Base-by-base conservation (phyloP, 2,888 invertebrate species). In the Cryptus armator region DNA sequence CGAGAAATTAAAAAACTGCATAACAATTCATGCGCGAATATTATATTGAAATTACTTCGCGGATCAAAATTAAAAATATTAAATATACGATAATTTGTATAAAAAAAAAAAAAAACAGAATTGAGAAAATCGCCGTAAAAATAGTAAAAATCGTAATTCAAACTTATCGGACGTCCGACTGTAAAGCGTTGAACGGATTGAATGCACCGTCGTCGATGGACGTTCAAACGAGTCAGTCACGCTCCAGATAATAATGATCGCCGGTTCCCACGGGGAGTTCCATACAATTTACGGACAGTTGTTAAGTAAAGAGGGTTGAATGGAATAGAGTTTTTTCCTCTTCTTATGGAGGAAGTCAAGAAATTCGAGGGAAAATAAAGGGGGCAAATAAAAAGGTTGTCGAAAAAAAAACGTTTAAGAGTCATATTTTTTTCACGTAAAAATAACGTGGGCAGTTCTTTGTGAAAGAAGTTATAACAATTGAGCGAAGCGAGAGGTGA, bases 281-380 rank as follows among this genome's bases (percentile, higher is more conserved):
- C 48, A 24, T 46, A 51, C 67, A 46, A 68, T 44, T 68, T 48
- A 29, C 48, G n/a, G 29, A 48, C 29, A 10, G 48, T 68, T 29
- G 48, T 12, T 29, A 29, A 29, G 68, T 7, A 66, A 66, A 66
- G 19, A 10, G 37, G 37, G 37, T 6, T 19, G 43, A 44, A 67
- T 67, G 43, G 24, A 56, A 56, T 67, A 5, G 67, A 14, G n/a
- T 51, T 48, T 59, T 16, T 67, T 67, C 43, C 68, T 24, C 24
- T 7, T 68, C 6, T n/a, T 48, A 3, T 6, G 89, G 14, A 83
- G 94, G 94, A 78, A 53, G 48, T 29, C 32, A 16, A 10, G 14
- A 14, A 78, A 62, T 9, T 29, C 12, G 16, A 14, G 29, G 6
- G 16, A 62, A 51, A 24, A 43, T 59, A 32, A 19, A 7, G n/a